These are phyloP conservation scores for Pagrus major DNA, from an alignment of 2,113 vertebrate species.

Conservation along the genomic window DNA sequence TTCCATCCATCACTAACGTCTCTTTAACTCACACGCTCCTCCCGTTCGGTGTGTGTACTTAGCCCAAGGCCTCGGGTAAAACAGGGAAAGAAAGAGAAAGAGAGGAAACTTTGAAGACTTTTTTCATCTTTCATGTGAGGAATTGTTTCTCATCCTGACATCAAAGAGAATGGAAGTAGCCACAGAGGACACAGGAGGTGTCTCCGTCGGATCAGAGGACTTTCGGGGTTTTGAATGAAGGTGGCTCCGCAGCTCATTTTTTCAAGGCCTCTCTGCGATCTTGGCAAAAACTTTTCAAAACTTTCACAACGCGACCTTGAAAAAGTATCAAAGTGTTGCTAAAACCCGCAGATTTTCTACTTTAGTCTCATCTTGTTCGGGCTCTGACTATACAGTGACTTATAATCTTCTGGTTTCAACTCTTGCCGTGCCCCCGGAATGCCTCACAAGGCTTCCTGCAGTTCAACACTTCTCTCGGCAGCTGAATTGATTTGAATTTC, in stretches of 20 bases:
- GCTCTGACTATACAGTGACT: constrained; percentile 53
- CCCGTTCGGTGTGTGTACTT: constrained; percentile 46
- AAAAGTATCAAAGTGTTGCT: constrained; percentile 56
- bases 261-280: constrained; percentile 39
- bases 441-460: constrained; percentile 40
- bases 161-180: constrained; percentile 73
- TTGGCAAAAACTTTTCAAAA: constrained; percentile 56
- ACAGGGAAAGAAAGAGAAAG: constrained; percentile 37
- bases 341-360: constrained; percentile 46
- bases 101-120: constrained; percentile 75
- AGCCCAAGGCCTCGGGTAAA: constrained; percentile 63
- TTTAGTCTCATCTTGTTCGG: constrained; percentile 40
- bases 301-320: constrained; percentile 51
- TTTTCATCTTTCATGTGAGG: constrained; percentile 80
- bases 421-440: constrained; percentile 48
- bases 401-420: constrained; percentile 56
- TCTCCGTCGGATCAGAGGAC: constrained; percentile 63
- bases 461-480: constrained; percentile 51
- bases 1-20: constrained; percentile 54
- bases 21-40: constrained; percentile 31
- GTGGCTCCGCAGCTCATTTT: constrained; percentile 46
- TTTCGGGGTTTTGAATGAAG: constrained; percentile 54
- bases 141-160: constrained; percentile 83
- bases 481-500: constrained; percentile 72
- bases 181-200: constrained; percentile 60